Evolutionary conservation across 1,140 invertebrate species (phyloP).

Genomic region (Aphaenogaster ashmeadi): DNA sequence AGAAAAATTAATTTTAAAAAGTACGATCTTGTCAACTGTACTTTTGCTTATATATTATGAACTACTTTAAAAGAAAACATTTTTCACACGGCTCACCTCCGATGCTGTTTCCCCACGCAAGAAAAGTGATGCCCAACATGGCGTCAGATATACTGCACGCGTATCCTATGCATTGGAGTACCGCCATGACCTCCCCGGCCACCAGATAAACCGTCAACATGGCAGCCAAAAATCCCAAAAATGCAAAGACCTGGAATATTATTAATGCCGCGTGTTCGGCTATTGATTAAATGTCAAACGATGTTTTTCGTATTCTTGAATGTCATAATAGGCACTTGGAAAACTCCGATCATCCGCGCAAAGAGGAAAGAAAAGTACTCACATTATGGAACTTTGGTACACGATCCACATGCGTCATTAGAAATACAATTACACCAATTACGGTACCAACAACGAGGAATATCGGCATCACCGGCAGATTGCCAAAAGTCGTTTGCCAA

Average conservation of each 20-base stretch:
- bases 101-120: constrained; percentile 92
- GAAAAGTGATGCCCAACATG: constrained; percentile 90
- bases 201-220: constrained; percentile 91
- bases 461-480: constrained; percentile 75
- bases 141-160: constrained; percentile 89
- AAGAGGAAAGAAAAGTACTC: constrained; percentile 67
- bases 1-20: constrained; percentile 5
- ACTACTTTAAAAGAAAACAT: constrained; percentile 10
- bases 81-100: constrained; percentile 87
- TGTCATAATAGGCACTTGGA: background rate
- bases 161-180: constrained; percentile 89
- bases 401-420: constrained; percentile 73
- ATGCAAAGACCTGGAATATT: constrained; percentile 87
- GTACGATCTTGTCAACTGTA: background rate
- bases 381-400: constrained; percentile 83
- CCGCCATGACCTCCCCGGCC: constrained; percentile 90
- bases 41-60: background rate
- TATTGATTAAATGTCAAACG: background rate
- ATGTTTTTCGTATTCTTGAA: background rate
- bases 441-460: constrained; percentile 69
- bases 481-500: constrained; percentile 76
- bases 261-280: background rate
- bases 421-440: constrained; percentile 77
- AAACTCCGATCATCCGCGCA: background rate
- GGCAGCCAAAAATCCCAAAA: constrained; percentile 89